These are phyloP conservation scores for Selenia dentaria DNA, from an alignment of 2,888 invertebrate genomes.

Conservation along the genomic window DNA sequence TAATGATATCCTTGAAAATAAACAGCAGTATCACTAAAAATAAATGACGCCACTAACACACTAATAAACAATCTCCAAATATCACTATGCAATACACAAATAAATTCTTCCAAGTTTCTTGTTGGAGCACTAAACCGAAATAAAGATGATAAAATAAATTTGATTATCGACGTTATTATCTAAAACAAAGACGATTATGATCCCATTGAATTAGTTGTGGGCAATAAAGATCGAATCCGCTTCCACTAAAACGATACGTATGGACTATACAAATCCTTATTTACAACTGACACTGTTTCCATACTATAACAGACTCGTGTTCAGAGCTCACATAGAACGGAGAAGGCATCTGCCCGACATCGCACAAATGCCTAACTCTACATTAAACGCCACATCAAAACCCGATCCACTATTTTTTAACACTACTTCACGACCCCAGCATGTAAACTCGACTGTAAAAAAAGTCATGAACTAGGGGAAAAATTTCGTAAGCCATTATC, in stretches of 20 bases:
- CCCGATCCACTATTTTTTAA: slow-evolving; percentile 68
- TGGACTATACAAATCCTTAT: slow-evolving; percentile 83
- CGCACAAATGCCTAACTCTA: slow-evolving; percentile 60
- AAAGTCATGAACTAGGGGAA: slow-evolving; percentile 82
- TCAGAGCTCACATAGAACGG: slow-evolving; percentile 68
- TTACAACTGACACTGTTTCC: slow-evolving; percentile 83
- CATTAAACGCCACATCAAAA: slow-evolving; percentile 68
- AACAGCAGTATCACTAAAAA: slow-evolving; percentile 51
- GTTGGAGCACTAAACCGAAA: slow-evolving; percentile 57
- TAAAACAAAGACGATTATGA: slow-evolving; percentile 48
- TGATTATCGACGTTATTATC: slow-evolving; percentile 41
- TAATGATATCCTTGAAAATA: slow-evolving; percentile 57
- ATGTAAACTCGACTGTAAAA: slow-evolving; percentile 79
- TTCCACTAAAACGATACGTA: slow-evolving; percentile 78
- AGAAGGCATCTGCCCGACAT: slow-evolving; percentile 70
- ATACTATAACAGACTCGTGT: slow-evolving; percentile 73
- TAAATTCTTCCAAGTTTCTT: slow-evolving; percentile 67
- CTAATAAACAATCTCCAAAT: slow-evolving; percentile 63
- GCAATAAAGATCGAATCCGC: slow-evolving; percentile 56
- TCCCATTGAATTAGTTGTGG: slow-evolving; percentile 50
- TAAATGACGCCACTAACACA: slow-evolving; percentile 66
- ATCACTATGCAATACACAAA: slow-evolving; percentile 59
- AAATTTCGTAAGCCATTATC: slow-evolving; percentile 82
- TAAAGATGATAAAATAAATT: slow-evolving; percentile 38
- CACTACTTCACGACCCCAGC: slow-evolving; percentile 79